Base-by-base conservation (phyloP, 2,797 vertebrate genomes). In the Chelmon rostratus region DNA sequence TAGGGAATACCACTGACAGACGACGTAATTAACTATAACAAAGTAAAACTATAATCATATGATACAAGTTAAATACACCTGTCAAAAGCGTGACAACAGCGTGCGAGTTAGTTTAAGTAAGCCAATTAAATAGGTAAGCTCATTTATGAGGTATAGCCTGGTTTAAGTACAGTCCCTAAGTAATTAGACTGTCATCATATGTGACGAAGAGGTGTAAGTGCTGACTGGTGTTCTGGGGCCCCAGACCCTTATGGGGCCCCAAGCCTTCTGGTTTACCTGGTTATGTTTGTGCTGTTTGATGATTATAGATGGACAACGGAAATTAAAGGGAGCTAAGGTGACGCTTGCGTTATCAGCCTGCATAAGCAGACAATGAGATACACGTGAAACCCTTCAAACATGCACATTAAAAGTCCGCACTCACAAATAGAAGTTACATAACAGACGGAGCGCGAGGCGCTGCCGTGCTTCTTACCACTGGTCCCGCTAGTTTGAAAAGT, bases 401-500 rank as follows among this genome's bases (percentile, higher is more conserved):
- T n/a, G n/a, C n/a, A n/a, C n/a, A n/a, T n/a, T n/a, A n/a, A n/a
- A n/a, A n/a, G n/a, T n/a, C n/a, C n/a, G n/a, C n/a, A n/a, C n/a
- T n/a, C n/a, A n/a, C n/a, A n/a, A n/a, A n/a, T n/a, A n/a, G n/a
- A n/a, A n/a, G n/a, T n/a, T n/a, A n/a, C n/a, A n/a, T n/a, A n/a
- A n/a, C n/a, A n/a, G n/a, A n/a, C n/a, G n/a, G n/a, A n/a, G n/a
- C n/a, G n/a, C n/a, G n/a, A 38, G 37, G 8, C 10, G 6, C 28
- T 38, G 47, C 8, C 4, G 15, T 33, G 35, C 2, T 18, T 64
- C 84, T 90, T 85, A 96, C 95, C 95, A 96, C 93, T 1, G 95
- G 95, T 85, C 93, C 94, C 3, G 93, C 92, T 47, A 96, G 81
- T 78, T 89, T 94, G 9, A 89, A 33, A 8, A 95, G 61, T n/a